phyloP scores from a whole-genome alignment of 2,113 vertebrate genomes.

The Dasyurus viverrinus region DNA sequence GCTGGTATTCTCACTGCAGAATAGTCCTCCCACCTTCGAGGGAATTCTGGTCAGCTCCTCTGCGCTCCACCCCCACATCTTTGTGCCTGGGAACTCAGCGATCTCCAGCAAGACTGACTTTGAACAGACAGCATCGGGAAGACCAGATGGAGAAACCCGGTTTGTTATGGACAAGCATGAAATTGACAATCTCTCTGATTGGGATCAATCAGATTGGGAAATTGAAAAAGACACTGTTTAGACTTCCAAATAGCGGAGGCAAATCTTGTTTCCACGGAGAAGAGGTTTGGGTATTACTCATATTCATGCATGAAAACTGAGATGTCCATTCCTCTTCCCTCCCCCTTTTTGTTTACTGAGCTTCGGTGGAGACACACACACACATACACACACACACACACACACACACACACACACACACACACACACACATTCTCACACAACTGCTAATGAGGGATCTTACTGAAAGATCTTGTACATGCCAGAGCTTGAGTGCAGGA shows the following conservation, averaged over 20 bases:
- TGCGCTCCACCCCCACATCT: not conserved
- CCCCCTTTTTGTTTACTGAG: accelerated
- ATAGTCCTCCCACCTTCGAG: too few relatives aligned
- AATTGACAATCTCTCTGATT: slow-evolving; percentile 48
- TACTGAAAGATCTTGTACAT: slow-evolving; percentile 53
- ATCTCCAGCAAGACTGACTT: slow-evolving; percentile 29
- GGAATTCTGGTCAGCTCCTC: not conserved
- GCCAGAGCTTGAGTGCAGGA: slow-evolving; percentile 19
- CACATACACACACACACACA: not conserved
- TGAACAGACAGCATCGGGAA: not conserved
- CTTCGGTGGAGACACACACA: not conserved
- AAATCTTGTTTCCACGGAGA: slow-evolving; percentile 44
- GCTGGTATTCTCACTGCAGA: not conserved
- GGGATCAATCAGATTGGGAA: slow-evolving; percentile 57
- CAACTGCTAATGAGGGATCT: slow-evolving; percentile 7
- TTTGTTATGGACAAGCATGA: slow-evolving; percentile 32
- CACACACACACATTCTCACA: not conserved
- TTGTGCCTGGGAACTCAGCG: not conserved
- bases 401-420: not conserved
- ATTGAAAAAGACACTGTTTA: slow-evolving; percentile 51
- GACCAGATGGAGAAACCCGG: slow-evolving; percentile 5
- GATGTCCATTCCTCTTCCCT: not conserved
- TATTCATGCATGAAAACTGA: not conserved
- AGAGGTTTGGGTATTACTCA: not conserved
- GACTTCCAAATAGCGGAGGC: slow-evolving; percentile 34